These are phyloP conservation scores for Sparidentex hasta DNA, from an alignment of 2,797 vertebrate genomes.

Conservation along the genomic window DNA sequence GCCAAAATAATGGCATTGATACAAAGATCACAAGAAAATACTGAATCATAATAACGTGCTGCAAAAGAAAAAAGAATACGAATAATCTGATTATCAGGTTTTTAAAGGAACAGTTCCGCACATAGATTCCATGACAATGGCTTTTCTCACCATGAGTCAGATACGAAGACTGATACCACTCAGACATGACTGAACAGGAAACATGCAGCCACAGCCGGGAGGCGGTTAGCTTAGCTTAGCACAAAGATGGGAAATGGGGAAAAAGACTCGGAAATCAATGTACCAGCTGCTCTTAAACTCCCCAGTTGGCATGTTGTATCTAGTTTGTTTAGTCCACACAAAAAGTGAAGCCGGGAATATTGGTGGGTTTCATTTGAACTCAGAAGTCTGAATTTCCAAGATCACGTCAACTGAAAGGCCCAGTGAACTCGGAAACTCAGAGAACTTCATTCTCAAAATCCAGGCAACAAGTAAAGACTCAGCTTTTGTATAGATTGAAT, in stretches of 20 bases:
- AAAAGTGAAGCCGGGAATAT: too few species aligned
- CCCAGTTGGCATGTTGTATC: background rate
- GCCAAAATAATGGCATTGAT: slow-evolving; percentile 55
- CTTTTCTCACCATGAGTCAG: slow-evolving; percentile 5
- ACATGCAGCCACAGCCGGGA: slow-evolving; percentile 3
- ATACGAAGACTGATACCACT: background rate
- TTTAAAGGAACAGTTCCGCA: slow-evolving; percentile 16
- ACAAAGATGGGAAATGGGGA: background rate
- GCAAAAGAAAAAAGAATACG: slow-evolving; percentile 41
- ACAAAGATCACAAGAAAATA: slow-evolving; percentile 68
- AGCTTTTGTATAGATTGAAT: background rate
- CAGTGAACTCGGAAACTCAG: too few species aligned
- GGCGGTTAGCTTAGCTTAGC: slow-evolving; percentile 2
- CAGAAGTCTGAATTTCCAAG: too few species aligned
- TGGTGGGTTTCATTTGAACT: too few species aligned
- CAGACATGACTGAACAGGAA: background rate
- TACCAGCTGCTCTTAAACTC: background rate
- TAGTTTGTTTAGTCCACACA: background rate
- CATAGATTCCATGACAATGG: background rate
- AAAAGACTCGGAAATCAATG: background rate
- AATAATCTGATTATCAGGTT: slow-evolving; percentile 21
- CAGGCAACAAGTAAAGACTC: too few species aligned
- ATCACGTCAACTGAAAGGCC: too few species aligned
- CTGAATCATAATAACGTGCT: slow-evolving; percentile 59
- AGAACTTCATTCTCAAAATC: too few species aligned